These are phyloP conservation scores for Eumacrocentrus americanus DNA, from an alignment of 2,888 invertebrate species.

Conservation along the genomic window DNA sequence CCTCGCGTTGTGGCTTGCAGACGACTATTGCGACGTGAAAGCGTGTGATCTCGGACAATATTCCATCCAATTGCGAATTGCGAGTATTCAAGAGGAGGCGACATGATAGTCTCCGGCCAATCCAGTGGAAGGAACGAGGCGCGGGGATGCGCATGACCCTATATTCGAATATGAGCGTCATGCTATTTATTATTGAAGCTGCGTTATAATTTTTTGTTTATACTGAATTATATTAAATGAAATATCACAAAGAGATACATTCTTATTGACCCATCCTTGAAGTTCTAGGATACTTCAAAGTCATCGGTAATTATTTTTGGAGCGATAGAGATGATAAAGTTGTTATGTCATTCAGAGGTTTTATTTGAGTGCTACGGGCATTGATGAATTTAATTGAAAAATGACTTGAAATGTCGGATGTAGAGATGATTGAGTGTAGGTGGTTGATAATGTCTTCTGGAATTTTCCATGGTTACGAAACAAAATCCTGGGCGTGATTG, in stretches of 20 bases:
- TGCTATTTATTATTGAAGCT: background rate
- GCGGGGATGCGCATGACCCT: background rate
- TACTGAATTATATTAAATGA: background rate
- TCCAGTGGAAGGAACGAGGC: slow-evolving; percentile 38
- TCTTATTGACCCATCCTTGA: background rate
- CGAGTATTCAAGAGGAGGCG: slow-evolving; percentile 35
- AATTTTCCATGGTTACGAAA: too few relatives aligned
- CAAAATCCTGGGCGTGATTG: too few relatives aligned
- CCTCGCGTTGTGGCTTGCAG: too few relatives aligned
- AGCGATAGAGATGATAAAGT: background rate
- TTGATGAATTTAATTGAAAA: too few relatives aligned
- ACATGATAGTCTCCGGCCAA: background rate
- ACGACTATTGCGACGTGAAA: background rate
- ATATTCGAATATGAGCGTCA: background rate
- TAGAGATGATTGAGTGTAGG: too few relatives aligned
- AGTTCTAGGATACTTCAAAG: background rate
- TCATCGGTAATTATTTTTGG: background rate
- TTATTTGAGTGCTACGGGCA: too few relatives aligned
- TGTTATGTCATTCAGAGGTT: too few relatives aligned
- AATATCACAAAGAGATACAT: background rate
- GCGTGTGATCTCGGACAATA: slow-evolving; percentile 35
- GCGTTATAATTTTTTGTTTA: too few relatives aligned
- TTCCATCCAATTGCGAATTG: slow-evolving; percentile 20
- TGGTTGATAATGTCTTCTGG: too few relatives aligned
- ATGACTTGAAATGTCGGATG: too few relatives aligned